Evolutionary conservation across 2,113 vertebrate genomes (phyloP), one percentile per base, ranked within the genome.

Genomic region (Columba janthina): DNA sequence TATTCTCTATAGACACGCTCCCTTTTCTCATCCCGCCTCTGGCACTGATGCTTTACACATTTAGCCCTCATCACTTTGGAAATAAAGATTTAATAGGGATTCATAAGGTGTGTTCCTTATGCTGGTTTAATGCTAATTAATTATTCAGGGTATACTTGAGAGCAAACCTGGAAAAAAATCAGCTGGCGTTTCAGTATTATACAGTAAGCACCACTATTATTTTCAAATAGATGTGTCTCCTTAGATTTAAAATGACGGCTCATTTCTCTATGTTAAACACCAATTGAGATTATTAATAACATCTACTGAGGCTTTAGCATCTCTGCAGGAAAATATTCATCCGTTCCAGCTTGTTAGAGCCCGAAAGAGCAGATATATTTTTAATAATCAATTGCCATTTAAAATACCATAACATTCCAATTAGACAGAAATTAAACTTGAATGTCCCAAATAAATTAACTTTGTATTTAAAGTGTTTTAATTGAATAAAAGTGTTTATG

Each of bases 311-410:
- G 48, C 57, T 62, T 61, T 42, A 78, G 36, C 53, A 31, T 65
- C 50, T 48, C 71, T 56, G 54, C 71, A 70, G 71, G 64, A 28
- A 83, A 82, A 78, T 56, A 50, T 78, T 72, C 71, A 78, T 93
- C 56, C 53, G 66, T 83, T 60, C 72, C 72, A 74, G 66, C 71
- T 85, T 86, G 60, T 74, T 88, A 85, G 66, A 53, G 48, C 76
- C 70, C 2, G 0, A 79, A 86, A 86, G 61, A 82, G 28, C 50
- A 89, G 71, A 74, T 75, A 74, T 34, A 62, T 71, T 91, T 91
- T 89, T 85, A 70, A 94, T 89, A 94, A 93, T 91, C 84, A 70
- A 57, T 85, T 94, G 61, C 62, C 34, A 57, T 71, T 91, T 91
- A 71, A 88, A 82, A 57, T 24, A 53, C 65, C 16, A 1, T 81